Evolutionary conservation across 1,140 invertebrate species (phyloP), one percentile per base, ranked within the genome.

Genomic region (Leptinotarsa undecemlineata): DNA sequence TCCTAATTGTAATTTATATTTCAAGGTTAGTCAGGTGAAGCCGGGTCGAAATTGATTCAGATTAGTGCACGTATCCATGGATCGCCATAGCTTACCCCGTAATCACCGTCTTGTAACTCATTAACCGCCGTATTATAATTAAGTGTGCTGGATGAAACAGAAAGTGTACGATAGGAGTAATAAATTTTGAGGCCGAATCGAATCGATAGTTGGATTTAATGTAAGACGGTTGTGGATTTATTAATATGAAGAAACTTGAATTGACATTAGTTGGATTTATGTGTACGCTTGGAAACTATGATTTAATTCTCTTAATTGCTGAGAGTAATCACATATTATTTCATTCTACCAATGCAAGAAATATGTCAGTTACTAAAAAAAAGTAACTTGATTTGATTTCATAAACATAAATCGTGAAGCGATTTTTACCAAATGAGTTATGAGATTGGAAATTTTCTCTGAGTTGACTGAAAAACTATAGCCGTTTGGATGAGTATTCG

Each of bases 1-100:
- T 42, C 26, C 21, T 67, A 67, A 67, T 67, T 67, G 42, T 26
- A 67, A 67, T 42, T 67, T 67, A 67, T 67, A n/a, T 8, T 23
- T 6, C 6, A n/a, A 57, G 17, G 64, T 67, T 17, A 42, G 23
- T 33, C 26, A 67, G 15, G 15, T 67, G 23, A 23, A 67, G 42
- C 64, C 23, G 64, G 19, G 17, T 4, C 20, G 20, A 67, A 67
- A 67, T 67, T 67, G 64, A 67, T 67, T 67, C 15, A 67, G 64
- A 67, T 67, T 23, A 67, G 64, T 42, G 19, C 64, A 26, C 64
- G 42, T 67, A 67, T 42, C 64, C 63, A 23, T 26, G 64, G 42
- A 42, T 67, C 15, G 17, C 19, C 64, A 17, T 57, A 57, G 51
- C 51, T 57, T 57, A 57, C 51, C n/a, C n/a, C 15, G 51, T 57